A percentile compares a stretch with the other conserved stretches of the same genome.
Conservation (phyloP, 1,140 invertebrate genomes). For the Acromyrmex charruanus region DNA sequence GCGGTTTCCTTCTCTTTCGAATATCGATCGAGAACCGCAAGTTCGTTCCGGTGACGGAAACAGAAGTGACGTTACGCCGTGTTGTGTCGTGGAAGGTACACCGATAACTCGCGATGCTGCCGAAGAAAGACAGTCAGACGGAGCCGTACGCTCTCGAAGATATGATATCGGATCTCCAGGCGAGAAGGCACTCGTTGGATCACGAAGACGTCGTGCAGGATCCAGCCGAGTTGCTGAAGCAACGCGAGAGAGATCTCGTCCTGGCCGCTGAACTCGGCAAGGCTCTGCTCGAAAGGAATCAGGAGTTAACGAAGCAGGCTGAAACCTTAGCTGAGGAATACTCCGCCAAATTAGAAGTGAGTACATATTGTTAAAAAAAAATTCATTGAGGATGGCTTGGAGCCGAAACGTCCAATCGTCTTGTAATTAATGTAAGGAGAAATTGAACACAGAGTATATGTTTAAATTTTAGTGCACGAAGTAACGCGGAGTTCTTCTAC, state of each 20-base stretch:
- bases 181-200: conserved; percentile 80
- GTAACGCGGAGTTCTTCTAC: no score
- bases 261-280: conserved; percentile 98
- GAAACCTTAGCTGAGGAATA: conserved; percentile 95
- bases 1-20: not conserved
- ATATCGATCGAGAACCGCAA: conserved; percentile 34
- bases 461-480: no score
- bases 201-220: conserved; percentile 87
- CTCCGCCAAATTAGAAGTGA: conserved; percentile 97
- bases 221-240: conserved; percentile 93
- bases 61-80: conserved; percentile 1
- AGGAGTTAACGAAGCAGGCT: conserved; percentile 95
- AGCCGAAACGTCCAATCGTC: no score
- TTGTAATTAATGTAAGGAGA: no score
- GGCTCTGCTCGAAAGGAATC: conserved; percentile 97
- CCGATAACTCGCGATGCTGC: conserved; percentile 83
- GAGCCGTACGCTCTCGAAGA: conserved; percentile 88
- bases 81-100: not conserved
- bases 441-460: no score
- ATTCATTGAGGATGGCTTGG: no score
- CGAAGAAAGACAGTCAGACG: conserved; percentile 86
- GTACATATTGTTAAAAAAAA: conserved; percentile 71
- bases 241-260: conserved; percentile 97
- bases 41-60: not conserved
- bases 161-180: conserved; percentile 85